A percentile compares a stretch with the other conserved stretches of the same genome.
Evolutionary conservation across 2,888 invertebrate genomes (phyloP).

Genomic region (Ophion costatus): DNA sequence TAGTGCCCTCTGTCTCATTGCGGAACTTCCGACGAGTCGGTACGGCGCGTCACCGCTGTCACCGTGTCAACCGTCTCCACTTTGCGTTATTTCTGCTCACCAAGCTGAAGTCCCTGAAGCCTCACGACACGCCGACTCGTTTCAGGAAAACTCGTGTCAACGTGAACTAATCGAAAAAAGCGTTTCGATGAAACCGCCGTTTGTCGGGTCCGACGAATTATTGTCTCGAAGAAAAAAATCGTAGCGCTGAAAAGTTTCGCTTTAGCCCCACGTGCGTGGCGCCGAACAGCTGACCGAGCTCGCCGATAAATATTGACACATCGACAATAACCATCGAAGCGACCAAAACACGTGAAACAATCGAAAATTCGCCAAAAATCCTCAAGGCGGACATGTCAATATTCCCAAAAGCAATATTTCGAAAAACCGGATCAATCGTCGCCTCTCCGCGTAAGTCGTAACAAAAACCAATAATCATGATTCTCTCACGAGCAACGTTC

Average conservation of each 20-base stretch:
- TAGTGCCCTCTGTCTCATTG: too few relatives aligned
- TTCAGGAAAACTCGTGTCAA: too few relatives aligned
- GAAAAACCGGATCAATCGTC: neutral
- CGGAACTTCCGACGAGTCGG: too few relatives aligned
- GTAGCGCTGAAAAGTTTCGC: neutral
- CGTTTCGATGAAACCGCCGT: too few relatives aligned
- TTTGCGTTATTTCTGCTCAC: too few relatives aligned
- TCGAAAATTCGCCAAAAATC: neutral
- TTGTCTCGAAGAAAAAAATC: neutral
- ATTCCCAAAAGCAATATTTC: neutral
- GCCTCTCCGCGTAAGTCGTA: neutral
- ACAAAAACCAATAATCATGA: constrained; percentile 62
- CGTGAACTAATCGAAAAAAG: too few relatives aligned
- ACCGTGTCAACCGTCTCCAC: too few relatives aligned
- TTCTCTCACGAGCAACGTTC: constrained; percentile 62
- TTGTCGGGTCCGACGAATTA: too few relatives aligned
- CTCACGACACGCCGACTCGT: too few relatives aligned
- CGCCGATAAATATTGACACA: neutral
- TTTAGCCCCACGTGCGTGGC: neutral
- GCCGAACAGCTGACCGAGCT: neutral
- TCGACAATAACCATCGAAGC: too few relatives aligned
- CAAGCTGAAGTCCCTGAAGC: too few relatives aligned
- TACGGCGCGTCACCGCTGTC: too few relatives aligned
- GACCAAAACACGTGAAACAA: neutral
- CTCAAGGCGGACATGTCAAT: neutral